phyloP scores from a whole-genome alignment of 2,888 invertebrate genomes.

The Plebejus argus region DNA sequence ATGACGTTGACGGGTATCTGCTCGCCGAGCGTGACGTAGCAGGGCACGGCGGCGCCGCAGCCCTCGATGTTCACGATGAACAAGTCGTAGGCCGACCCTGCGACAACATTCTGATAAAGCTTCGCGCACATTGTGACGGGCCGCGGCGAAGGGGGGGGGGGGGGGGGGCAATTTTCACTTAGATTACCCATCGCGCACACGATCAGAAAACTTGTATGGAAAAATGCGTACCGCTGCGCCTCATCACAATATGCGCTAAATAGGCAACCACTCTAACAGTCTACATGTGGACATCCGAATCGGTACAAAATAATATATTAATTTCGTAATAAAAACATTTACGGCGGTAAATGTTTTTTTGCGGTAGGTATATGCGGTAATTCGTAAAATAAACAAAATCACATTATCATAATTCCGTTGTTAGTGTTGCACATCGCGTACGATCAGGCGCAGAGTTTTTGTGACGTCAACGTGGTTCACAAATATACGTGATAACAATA shows the following conservation, averaged over 20 bases:
- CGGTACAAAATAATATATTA: too few species aligned
- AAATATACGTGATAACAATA: not conserved
- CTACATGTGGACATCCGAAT: too few species aligned
- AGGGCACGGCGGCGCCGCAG: slow-evolving; percentile 60
- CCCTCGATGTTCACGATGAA: slow-evolving; percentile 63
- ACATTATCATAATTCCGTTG: not conserved
- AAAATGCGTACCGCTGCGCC: too few species aligned
- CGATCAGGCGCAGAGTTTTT: not conserved
- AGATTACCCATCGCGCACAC: too few species aligned
- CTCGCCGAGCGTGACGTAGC: slow-evolving; percentile 65
- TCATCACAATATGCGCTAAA: too few species aligned
- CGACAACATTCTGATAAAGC: not conserved
- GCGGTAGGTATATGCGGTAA: not conserved
- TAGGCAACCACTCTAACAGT: too few species aligned
- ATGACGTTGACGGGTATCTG: slow-evolving; percentile 58
- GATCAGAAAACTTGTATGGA: too few species aligned
- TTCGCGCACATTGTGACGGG: too few species aligned
- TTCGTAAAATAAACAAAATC: not conserved
- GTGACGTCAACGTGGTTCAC: slow-evolving; percentile 9
- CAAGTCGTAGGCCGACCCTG: slow-evolving; percentile 69
- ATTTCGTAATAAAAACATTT: too few species aligned
- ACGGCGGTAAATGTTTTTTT: too few species aligned
- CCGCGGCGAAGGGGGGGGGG: too few species aligned
- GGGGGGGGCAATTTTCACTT: too few species aligned
- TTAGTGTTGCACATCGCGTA: slow-evolving; percentile 29